Conservation (phyloP, 1,140 invertebrate species). For the Mesaphorura yosii region DNA sequence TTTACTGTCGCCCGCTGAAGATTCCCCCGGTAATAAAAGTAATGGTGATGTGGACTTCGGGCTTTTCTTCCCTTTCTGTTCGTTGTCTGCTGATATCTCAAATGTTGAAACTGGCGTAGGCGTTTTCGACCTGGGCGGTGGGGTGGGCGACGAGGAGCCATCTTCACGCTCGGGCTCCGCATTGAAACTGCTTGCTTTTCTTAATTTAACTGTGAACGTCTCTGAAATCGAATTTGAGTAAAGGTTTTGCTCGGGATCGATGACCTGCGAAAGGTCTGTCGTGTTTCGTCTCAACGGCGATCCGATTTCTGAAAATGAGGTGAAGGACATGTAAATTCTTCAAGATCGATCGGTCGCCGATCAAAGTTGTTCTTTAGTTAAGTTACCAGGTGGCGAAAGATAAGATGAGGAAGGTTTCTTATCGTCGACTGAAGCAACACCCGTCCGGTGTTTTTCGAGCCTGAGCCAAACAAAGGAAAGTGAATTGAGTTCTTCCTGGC, state of each 20-base stretch:
- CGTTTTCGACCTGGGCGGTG: constrained; percentile 7
- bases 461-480: background rate
- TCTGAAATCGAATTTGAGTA: background rate
- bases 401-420: too few relatives aligned
- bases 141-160: constrained; percentile 8
- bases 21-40: background rate
- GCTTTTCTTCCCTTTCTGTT: background rate
- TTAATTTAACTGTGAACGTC: constrained; percentile 19
- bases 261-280: constrained; percentile 8
- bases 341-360: too few relatives aligned
- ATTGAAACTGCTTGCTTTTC: constrained; percentile 22
- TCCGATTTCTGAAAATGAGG: background rate
- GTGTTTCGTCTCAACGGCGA: constrained; percentile 11
- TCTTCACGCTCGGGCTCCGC: constrained; percentile 6
- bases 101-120: constrained; percentile 12
- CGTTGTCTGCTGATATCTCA: background rate
- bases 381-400: too few relatives aligned
- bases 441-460: background rate
- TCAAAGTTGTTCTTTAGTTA: too few relatives aligned
- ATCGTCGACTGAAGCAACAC: too few relatives aligned
- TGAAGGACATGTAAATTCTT: too few relatives aligned
- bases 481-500: too few relatives aligned
- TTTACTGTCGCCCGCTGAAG: background rate
- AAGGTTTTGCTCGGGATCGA: background rate
- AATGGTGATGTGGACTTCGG: background rate